A percentile compares a stretch with the other conserved stretches of the same genome.
phyloP scores from a whole-genome alignment of 2,113 vertebrate species.

The Blennius ocellaris region DNA sequence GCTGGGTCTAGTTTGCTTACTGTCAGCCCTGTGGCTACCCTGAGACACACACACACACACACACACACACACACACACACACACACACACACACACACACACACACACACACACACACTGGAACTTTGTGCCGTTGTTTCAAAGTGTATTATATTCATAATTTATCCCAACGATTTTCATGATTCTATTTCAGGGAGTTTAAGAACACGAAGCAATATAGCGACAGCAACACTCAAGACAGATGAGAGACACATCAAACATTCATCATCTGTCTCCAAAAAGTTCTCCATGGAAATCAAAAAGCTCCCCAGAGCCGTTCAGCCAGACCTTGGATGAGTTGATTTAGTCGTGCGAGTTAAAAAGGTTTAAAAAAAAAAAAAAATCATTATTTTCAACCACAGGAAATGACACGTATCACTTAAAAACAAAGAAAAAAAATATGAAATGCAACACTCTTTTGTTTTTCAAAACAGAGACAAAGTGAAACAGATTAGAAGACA shows the following conservation, averaged over 20 bases:
- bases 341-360: neutral
- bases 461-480: slow-evolving; percentile 31
- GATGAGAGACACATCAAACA: neutral
- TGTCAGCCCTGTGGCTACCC: slow-evolving; percentile 65
- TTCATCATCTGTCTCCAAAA: too few relatives aligned
- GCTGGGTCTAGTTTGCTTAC: slow-evolving; percentile 73
- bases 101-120: slow-evolving; percentile 11
- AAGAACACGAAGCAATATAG: slow-evolving; percentile 16
- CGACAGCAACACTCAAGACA: neutral
- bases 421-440: slow-evolving; percentile 29
- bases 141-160: too few relatives aligned
- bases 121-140: too few relatives aligned
- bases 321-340: neutral
- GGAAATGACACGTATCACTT: slow-evolving; percentile 36
- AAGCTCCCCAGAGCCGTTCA: neutral
- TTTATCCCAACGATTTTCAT: slow-evolving; percentile 21
- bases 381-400: neutral
- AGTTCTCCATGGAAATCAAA: too few relatives aligned
- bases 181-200: slow-evolving; percentile 3
- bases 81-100: slow-evolving; percentile 10
- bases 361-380: too few relatives aligned
- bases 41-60: slow-evolving; percentile 45
- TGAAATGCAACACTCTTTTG: slow-evolving; percentile 16
- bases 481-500: slow-evolving; percentile 50
- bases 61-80: slow-evolving; percentile 17